Evolutionary conservation across 2,797 vertebrate genomes (phyloP).

Genomic region (Orestias chungarensis): DNA sequence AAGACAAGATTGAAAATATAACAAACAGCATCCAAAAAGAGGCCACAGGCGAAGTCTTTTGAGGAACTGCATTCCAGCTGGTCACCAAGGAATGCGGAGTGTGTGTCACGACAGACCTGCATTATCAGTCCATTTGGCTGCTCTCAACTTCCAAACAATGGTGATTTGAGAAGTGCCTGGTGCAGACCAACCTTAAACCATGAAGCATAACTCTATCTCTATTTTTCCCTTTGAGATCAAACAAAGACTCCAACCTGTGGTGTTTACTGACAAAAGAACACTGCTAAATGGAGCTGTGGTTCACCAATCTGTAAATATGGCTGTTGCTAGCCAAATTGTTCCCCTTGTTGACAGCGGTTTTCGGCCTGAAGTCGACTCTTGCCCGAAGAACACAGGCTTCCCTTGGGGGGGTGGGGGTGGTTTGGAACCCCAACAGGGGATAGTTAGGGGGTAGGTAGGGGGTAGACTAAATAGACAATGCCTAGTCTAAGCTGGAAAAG

Average conservation of each 20-base stretch:
- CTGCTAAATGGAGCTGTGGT: conserved; percentile 81
- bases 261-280: conserved; percentile 75
- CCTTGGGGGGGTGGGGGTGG: conserved; percentile 69
- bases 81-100: conserved; percentile 69
- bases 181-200: conserved; percentile 51
- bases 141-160: conserved; percentile 68
- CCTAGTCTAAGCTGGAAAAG: conserved; percentile 64
- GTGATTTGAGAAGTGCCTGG: conserved; percentile 50
- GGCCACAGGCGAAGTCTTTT: conserved; percentile 76
- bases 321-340: conserved; percentile 80
- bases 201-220: conserved; percentile 71
- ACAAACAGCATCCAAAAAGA: conserved; percentile 55
- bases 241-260: conserved; percentile 68
- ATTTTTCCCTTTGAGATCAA: conserved; percentile 69
- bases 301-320: conserved; percentile 81
- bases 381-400: conserved; percentile 71
- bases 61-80: conserved; percentile 66
- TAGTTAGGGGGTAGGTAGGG: no score
- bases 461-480: conserved; percentile 78
- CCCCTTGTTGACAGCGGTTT: conserved; percentile 82
- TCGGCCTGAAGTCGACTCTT: conserved; percentile 65
- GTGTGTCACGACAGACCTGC: conserved; percentile 60
- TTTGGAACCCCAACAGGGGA: conserved; percentile 69
- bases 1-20: conserved; percentile 63
- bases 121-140: conserved; percentile 63